phyloP scores from a whole-genome alignment of 1,140 invertebrate genomes.

The Geopemphigus sp. region DNA sequence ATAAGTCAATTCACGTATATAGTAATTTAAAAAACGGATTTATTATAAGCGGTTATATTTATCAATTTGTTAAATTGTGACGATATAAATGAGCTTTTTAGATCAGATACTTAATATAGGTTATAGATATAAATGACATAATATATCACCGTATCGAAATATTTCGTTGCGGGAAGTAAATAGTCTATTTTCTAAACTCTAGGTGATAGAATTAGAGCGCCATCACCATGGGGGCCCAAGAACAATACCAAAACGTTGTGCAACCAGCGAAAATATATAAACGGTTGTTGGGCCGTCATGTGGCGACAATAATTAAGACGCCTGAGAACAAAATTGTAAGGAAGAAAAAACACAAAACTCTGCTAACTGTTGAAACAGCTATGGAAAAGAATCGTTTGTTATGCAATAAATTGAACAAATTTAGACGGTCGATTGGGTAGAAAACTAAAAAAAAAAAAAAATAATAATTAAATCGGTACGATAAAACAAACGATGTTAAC shows the following conservation, averaged over 20 bases:
- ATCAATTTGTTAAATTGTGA: not conserved
- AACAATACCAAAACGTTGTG: slow-evolving; percentile 39
- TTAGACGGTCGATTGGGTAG: not conserved
- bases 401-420: not conserved
- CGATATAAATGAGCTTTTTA: not conserved
- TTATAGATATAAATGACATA: not conserved
- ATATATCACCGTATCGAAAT: slow-evolving; percentile 23
- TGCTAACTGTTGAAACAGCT: not conserved
- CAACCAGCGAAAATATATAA: slow-evolving; percentile 36
- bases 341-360: not conserved
- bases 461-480: too few relatives aligned
- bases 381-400: slow-evolving; percentile 10
- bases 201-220: slow-evolving; percentile 13
- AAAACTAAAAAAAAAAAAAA: slow-evolving; percentile 16
- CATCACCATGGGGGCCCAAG: slow-evolving; percentile 19
- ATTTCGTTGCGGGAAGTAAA: slow-evolving; percentile 41
- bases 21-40: too few relatives aligned
- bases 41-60: too few relatives aligned
- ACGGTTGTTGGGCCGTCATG: slow-evolving; percentile 36
- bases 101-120: not conserved
- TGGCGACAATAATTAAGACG: slow-evolving; percentile 48
- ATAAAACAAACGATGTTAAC: not conserved
- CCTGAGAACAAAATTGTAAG: slow-evolving; percentile 28
- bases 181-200: slow-evolving; percentile 12
- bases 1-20: too few relatives aligned